A percentile compares a stretch with the other conserved stretches of the same genome.
Conservation (phyloP, 2,797 vertebrate genomes). For the Trichosurus vulpecula region DNA sequence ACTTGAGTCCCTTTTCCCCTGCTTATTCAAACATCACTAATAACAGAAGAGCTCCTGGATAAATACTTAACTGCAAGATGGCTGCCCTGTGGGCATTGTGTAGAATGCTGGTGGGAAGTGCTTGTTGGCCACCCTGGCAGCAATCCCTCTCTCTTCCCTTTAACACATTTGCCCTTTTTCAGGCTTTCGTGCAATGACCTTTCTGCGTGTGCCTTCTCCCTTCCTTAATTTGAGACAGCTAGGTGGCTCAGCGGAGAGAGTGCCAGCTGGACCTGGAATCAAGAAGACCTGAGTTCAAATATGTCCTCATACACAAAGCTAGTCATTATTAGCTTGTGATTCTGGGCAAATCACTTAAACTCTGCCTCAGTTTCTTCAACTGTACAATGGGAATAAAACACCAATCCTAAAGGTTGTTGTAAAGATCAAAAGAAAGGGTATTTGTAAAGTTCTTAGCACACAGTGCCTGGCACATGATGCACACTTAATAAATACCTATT, state of each 20-base stretch:
- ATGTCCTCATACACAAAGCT: not conserved
- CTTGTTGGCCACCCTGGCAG: not conserved
- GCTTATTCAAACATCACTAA: conserved; percentile 18
- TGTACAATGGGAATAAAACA: not conserved
- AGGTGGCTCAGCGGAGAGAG: not conserved
- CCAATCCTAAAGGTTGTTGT: not conserved
- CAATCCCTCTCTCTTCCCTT: not conserved
- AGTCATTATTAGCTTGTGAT: not conserved
- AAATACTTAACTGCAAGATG: not conserved
- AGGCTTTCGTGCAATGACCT: not conserved
- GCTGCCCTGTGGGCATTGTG: not conserved
- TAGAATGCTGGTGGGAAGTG: not conserved
- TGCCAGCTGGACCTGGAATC: not conserved
- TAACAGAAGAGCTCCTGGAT: not conserved
- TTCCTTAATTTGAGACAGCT: not conserved
- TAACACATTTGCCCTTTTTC: conserved; percentile 1
- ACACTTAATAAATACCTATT: not conserved
- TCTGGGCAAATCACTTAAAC: not conserved
- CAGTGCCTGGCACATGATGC: not conserved
- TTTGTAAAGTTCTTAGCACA: not conserved
- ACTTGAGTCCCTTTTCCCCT: not conserved
- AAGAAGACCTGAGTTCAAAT: not conserved
- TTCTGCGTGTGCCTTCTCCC: not conserved
- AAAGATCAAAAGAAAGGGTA: not conserved
- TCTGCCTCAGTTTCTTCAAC: not conserved